These are phyloP conservation scores for Tringa solitaria DNA, from an alignment of 2,113 vertebrate species.

Conservation along the genomic window DNA sequence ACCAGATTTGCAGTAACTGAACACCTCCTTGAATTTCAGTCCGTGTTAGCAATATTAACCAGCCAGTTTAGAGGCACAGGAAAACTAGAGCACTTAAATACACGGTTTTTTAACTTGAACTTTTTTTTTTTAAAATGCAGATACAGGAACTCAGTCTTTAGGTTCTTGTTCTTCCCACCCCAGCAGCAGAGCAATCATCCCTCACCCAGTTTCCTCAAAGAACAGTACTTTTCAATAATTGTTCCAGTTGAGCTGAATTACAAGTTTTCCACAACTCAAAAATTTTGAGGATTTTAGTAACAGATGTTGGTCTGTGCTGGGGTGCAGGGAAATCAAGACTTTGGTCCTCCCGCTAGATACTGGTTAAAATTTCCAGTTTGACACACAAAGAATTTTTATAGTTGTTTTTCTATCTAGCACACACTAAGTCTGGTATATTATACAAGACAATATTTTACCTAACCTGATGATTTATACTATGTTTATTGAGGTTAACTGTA, in stretches of 20 bases:
- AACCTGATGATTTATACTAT: not conserved
- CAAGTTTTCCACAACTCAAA: not conserved
- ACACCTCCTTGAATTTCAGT: not conserved
- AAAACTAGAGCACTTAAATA: conserved; percentile 41
- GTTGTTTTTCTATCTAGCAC: not conserved
- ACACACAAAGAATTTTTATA: not conserved
- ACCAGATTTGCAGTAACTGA: not conserved
- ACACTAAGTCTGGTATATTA: not conserved
- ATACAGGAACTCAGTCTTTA: not conserved
- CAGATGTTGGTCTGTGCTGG: not conserved
- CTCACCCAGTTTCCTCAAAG: not conserved
- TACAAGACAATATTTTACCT: conserved; percentile 26
- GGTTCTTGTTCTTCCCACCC: not conserved
- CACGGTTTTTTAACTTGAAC: not conserved
- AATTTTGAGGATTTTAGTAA: not conserved
- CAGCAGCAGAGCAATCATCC: not conserved
- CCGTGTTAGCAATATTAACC: not conserved
- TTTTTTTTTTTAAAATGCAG: not conserved
- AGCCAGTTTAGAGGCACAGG: conserved; percentile 46
- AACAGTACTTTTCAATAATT: not conserved
- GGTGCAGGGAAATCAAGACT: not conserved
- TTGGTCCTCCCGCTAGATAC: conserved; percentile 6
- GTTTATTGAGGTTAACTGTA: conserved; percentile 14
- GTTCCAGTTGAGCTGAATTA: not conserved
- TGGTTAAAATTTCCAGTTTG: not conserved